phyloP scores from a whole-genome alignment of 2,888 invertebrate species.

The Epirrhoe tristata region DNA sequence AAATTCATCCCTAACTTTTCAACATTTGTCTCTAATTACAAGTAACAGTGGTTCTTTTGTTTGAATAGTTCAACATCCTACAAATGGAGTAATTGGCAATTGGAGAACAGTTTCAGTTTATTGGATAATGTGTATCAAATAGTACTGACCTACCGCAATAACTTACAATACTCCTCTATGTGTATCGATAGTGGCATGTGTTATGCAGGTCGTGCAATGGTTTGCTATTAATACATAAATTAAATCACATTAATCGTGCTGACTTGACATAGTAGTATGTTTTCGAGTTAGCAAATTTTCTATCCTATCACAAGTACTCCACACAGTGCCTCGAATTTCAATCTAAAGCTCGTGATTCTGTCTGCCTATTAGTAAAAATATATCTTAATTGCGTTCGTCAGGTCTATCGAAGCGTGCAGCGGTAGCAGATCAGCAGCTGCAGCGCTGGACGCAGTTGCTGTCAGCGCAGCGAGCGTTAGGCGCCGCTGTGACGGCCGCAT shows the following conservation, averaged over 20 bases:
- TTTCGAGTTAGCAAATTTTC: too few species aligned
- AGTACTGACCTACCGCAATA: constrained; percentile 8
- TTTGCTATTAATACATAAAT: not conserved
- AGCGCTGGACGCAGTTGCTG: constrained; percentile 91
- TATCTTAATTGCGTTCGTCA: constrained; percentile 35
- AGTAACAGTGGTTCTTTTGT: not conserved
- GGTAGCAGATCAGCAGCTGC: constrained; percentile 84
- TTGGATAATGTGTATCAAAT: not conserved
- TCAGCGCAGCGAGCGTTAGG: constrained; percentile 89
- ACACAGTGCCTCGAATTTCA: too few species aligned
- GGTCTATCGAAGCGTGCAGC: constrained; percentile 87
- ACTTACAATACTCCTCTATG: not conserved
- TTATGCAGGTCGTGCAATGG: not conserved
- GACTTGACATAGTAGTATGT: too few species aligned
- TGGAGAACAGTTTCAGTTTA: not conserved
- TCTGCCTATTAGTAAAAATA: not conserved
- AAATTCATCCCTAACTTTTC: not conserved
- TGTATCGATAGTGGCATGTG: not conserved
- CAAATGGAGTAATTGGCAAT: not conserved
- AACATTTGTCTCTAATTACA: not conserved
- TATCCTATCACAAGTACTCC: too few species aligned
- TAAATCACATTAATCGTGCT: too few species aligned
- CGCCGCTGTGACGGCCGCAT: constrained; percentile 88
- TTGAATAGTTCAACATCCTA: not conserved
- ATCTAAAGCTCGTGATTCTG: too few species aligned